phyloP scores from a whole-genome alignment of 2,113 vertebrate species.

The Myodes glareolus region DNA sequence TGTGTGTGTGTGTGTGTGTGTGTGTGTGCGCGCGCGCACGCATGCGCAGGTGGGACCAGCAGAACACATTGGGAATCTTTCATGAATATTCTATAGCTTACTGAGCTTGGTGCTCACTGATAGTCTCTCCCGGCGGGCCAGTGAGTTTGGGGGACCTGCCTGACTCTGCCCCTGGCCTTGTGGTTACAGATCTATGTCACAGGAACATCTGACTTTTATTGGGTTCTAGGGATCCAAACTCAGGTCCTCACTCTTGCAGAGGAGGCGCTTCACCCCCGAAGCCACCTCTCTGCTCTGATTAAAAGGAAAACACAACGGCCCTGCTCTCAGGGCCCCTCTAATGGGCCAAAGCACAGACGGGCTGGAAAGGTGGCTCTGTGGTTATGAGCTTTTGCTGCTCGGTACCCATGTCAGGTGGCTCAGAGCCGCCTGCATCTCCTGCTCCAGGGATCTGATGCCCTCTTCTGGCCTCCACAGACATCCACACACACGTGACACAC shows the following conservation, averaged over 20 bases:
- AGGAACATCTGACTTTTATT: neutral
- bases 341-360: neutral
- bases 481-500: neutral
- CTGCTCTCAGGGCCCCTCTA: neutral
- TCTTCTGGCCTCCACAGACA: neutral
- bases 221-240: neutral
- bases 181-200: neutral
- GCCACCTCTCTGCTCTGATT: neutral
- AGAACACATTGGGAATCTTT: neutral
- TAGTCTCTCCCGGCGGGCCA: neutral
- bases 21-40: neutral
- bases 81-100: neutral
- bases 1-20: neutral
- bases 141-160: slow-evolving; percentile 2
- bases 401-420: neutral
- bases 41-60: neutral
- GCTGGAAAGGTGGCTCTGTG: neutral
- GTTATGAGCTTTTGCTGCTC: neutral
- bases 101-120: neutral
- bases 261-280: neutral
- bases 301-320: neutral
- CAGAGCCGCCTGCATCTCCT: neutral
- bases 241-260: neutral
- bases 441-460: neutral
- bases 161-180: neutral